Evolutionary conservation across 2,888 invertebrate species (phyloP).

Genomic region (Hecatera dysodea): DNA sequence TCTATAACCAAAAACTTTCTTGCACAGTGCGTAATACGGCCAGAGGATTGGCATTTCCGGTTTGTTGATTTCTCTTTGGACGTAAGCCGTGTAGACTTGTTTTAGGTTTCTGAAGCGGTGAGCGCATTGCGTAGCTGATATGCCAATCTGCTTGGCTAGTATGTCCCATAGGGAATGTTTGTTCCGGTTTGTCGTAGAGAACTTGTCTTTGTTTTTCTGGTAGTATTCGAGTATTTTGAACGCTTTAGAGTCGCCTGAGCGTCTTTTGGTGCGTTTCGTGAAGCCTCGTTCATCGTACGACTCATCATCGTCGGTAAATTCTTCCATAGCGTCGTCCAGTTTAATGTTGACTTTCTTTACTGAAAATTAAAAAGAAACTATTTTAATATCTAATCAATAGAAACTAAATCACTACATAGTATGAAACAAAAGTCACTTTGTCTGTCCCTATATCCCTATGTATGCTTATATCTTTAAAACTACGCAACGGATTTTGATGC

Average conservation of each 20-base stretch:
- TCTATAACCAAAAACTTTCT: conserved; percentile 86
- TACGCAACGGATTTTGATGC: too few relatives aligned
- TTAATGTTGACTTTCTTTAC: conserved; percentile 79
- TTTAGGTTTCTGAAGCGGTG: conserved; percentile 84
- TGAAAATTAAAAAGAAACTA: conserved; percentile 65
- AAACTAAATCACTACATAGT: too few relatives aligned
- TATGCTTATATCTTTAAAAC: too few relatives aligned
- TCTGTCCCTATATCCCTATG: too few relatives aligned
- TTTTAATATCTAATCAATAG: too few relatives aligned
- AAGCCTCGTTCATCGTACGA: conserved; percentile 75
- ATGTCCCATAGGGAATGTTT: conserved; percentile 80
- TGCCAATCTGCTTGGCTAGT: conserved; percentile 78
- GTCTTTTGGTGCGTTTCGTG: conserved; percentile 72
- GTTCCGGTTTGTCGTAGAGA: conserved; percentile 76
- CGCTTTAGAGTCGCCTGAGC: conserved; percentile 77
- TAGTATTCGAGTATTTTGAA: conserved; percentile 85
- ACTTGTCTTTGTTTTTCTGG: conserved; percentile 84
- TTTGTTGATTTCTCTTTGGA: conserved; percentile 84
- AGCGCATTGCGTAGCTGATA: conserved; percentile 81
- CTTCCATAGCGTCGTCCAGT: conserved; percentile 63
- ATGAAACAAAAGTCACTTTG: too few relatives aligned
- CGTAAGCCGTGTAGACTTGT: conserved; percentile 81
- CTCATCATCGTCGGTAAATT: conserved; percentile 73
- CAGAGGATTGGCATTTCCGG: conserved; percentile 85
- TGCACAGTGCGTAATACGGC: conserved; percentile 85